Conservation (phyloP, 2,888 invertebrate genomes). For the Lomographa bimaculata region DNA sequence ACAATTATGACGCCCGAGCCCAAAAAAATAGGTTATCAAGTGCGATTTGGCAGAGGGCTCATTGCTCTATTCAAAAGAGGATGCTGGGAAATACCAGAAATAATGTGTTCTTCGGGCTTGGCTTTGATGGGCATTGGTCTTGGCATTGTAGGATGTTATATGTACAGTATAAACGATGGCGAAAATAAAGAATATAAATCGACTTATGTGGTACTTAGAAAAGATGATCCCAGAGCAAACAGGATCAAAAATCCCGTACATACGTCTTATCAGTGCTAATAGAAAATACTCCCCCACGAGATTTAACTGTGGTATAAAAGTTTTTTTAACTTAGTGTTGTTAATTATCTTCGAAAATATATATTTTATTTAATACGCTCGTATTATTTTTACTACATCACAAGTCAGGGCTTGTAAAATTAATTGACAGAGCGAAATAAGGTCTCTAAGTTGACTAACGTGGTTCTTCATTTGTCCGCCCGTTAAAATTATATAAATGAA, state of each 20-base stretch:
- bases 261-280: constrained; percentile 36
- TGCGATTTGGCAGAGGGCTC: constrained; percentile 52
- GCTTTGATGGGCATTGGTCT: constrained; percentile 83
- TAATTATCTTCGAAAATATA: no score
- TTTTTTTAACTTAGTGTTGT: no score
- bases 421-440: no score
- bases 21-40: constrained; percentile 54
- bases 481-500: no score
- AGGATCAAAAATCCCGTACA: constrained; percentile 57
- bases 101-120: constrained; percentile 83
- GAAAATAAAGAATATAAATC: constrained; percentile 86
- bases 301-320: no score
- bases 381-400: no score
- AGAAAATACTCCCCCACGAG: no score
- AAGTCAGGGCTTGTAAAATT: no score
- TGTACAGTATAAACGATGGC: constrained; percentile 80
- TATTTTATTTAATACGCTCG: no score
- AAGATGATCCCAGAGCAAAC: constrained; percentile 85
- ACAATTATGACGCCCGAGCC: constrained; percentile 44
- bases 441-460: no score
- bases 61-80: constrained; percentile 54
- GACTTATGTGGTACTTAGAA: constrained; percentile 83
- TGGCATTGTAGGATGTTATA: constrained; percentile 60
- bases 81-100: constrained; percentile 89
- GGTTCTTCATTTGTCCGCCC: no score